Conservation (phyloP, 2,113 vertebrate genomes). For the Bos javanicus region DNA sequence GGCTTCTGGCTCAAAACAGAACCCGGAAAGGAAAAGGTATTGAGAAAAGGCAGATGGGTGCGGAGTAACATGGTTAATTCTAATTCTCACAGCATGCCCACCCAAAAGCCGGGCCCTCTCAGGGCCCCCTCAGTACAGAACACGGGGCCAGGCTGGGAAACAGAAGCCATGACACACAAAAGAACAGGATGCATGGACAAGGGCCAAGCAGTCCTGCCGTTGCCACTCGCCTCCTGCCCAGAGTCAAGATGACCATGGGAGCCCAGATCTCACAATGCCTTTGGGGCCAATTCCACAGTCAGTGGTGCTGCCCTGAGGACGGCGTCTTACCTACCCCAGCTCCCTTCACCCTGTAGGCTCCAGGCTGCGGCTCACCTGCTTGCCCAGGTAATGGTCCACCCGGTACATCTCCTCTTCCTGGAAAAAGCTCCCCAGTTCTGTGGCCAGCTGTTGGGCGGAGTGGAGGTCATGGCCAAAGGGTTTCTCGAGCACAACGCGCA, state of each 20-base stretch:
- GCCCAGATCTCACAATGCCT: accelerated
- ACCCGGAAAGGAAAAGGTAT: not conserved
- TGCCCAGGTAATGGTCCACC: conserved; percentile 97
- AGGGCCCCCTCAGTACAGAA: not conserved
- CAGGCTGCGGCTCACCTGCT: conserved; percentile 84
- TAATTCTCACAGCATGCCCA: not conserved
- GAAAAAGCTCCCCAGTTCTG: conserved; percentile 86
- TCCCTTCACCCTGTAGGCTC: not conserved
- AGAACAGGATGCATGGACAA: accelerated
- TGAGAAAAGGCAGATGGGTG: not conserved
- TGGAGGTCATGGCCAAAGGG: conserved; percentile 93
- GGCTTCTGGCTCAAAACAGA: not conserved
- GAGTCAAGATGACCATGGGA: accelerated
- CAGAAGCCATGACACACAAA: not conserved
- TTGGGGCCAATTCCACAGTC: accelerated
- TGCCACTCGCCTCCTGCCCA: not conserved
- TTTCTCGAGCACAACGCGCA: conserved; percentile 95
- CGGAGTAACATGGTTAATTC: not conserved
- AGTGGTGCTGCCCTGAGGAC: accelerated
- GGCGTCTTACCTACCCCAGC: too few relatives aligned
- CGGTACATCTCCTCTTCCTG: conserved; percentile 95
- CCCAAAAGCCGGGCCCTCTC: not conserved
- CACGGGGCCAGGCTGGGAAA: not conserved
- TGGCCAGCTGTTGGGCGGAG: conserved; percentile 89
- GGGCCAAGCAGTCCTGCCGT: not conserved